A percentile compares a stretch with the other conserved stretches of the same genome.
Evolutionary conservation across 2,113 vertebrate genomes (phyloP).

Genomic region (Toxotes jaculatrix): DNA sequence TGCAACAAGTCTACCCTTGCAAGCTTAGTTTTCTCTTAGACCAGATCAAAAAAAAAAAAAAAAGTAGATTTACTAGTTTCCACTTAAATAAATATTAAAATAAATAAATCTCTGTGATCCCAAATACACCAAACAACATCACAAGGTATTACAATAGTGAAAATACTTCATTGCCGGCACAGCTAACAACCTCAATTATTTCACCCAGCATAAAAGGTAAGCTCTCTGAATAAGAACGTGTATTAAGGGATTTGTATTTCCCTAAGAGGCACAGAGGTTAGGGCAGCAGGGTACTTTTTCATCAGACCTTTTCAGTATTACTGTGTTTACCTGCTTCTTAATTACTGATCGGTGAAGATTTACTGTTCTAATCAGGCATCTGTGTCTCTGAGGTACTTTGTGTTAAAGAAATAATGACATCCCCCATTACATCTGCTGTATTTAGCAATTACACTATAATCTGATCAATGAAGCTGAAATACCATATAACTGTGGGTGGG

Average conservation of each 20-base stretch:
- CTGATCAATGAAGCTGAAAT: constrained; percentile 27
- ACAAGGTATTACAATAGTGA: background rate
- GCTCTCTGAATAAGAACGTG: constrained; percentile 21
- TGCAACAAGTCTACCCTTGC: background rate
- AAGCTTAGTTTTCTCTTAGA: too few relatives aligned
- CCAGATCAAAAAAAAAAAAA: too few relatives aligned
- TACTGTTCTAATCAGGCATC: constrained; percentile 18
- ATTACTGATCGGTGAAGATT: constrained; percentile 43
- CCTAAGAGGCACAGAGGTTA: constrained; percentile 30
- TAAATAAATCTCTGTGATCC: too few relatives aligned
- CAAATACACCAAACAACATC: too few relatives aligned
- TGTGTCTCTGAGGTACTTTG: constrained; percentile 24
- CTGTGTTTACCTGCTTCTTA: constrained; percentile 41
- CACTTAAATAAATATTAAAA: too few relatives aligned
- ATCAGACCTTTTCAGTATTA: constrained; percentile 32
- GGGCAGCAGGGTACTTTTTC: constrained; percentile 32
- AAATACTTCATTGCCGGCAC: background rate
- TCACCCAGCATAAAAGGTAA: constrained; percentile 27
- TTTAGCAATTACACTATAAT: constrained; percentile 31
- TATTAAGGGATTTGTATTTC: constrained; percentile 15
- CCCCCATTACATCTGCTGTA: constrained; percentile 34
- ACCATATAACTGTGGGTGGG: background rate
- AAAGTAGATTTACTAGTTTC: too few relatives aligned
- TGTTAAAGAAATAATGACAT: constrained; percentile 42
- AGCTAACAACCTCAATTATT: constrained; percentile 31